phyloP scores from a whole-genome alignment of 2,888 invertebrate species.

The Liodrosophila aerea region DNA sequence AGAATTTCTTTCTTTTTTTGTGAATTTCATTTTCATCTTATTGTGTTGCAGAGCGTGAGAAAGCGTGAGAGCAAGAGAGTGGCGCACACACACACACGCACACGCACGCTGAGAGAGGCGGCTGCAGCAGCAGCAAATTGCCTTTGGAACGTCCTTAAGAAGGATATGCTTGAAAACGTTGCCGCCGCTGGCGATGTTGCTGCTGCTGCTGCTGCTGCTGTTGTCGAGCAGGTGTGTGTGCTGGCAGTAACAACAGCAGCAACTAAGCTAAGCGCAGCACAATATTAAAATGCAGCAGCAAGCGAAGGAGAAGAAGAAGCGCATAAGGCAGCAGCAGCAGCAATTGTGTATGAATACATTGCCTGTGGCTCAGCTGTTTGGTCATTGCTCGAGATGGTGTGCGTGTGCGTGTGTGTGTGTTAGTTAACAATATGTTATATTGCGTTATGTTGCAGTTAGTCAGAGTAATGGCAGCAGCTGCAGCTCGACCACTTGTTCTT shows the following conservation, averaged over 20 bases:
- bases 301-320: conserved; percentile 5
- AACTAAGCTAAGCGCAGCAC: conserved; percentile 15
- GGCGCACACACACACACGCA: conserved; percentile 24
- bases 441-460: conserved; percentile 12
- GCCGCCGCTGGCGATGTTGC: conserved; percentile 43
- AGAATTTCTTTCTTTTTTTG: conserved; percentile 12
- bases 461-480: no score
- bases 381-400: conserved; percentile 18
- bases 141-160: conserved; percentile 82
- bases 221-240: conserved; percentile 51
- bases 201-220: conserved; percentile 31
- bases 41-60: conserved; percentile 11
- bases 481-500: conserved; percentile 41
- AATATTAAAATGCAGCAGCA: conserved; percentile 17
- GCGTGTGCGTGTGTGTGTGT: conserved; percentile 16
- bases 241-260: conserved; percentile 31
- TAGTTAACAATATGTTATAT: conserved; percentile 48
- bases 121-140: conserved; percentile 66
- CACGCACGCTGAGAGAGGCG: conserved; percentile 38
- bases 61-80: conserved; percentile 2
- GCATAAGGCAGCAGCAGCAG: background rate
- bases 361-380: conserved; percentile 64
- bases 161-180: conserved; percentile 72
- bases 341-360: conserved; percentile 23
- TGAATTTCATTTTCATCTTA: conserved; percentile 33